Evolutionary conservation across 1,140 invertebrate species (phyloP), one percentile per base, ranked within the genome.

Genomic region (Bombus sibiricus): DNA sequence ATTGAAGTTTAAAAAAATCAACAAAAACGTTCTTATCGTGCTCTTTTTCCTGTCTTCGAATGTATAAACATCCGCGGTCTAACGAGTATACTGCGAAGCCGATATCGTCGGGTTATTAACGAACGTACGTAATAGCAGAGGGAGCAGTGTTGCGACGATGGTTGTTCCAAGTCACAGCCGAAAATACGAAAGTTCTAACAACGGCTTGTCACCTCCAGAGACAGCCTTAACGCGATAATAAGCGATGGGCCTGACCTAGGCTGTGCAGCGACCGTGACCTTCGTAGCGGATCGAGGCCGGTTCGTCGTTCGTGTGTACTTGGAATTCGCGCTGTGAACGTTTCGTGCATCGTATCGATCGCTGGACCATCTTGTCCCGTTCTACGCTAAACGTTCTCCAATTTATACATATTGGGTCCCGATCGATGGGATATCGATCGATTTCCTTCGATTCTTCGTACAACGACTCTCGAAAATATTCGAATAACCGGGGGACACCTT

Each of bases 191-290:
- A 53, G 86, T 92, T 88, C 89, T 90, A 89, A 91, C 89, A 85
- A 84, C 88, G 87, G 87, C 82, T 89, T 86, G 88, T 85, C 92
- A 92, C 80, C 90, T 87, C 89, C 92, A 62, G 77, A 87, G 86
- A 90, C 88, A 87, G 77, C 86, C 76, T 92, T 92, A 92, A 93
- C 89, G 90, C 92, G 92, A 92, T 93, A 92, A 94, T 91, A 90
- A 92, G 89, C 92, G 91, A 93, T 94, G 93, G 93, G 93, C 93
- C 94, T 95, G 94, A 95, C 93, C 93, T 95, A 94, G 93, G 93
- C 92, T 93, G 87, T 90, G 86, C 90, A 91, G 82, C 90, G 93
- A 90, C 94, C 93, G 88, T 95, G 94, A 95, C 94, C 94, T 94
- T 95, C 91, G 92, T 76, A 73, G 88, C 90, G 85, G 88, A 92